phyloP scores from a whole-genome alignment of 2,113 vertebrate genomes.

The Chaenocephalus aceratus region DNA sequence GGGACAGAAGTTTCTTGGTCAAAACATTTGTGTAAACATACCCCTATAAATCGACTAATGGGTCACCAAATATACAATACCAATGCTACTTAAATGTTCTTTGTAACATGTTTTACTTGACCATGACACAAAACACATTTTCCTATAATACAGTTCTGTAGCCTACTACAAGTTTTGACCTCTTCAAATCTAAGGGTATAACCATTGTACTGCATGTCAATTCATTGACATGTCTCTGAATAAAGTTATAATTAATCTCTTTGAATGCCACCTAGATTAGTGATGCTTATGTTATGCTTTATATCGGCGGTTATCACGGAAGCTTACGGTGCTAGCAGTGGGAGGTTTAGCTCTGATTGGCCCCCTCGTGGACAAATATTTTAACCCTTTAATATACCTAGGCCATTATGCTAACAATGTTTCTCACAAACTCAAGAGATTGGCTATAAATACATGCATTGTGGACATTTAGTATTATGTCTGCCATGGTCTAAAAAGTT shows the following conservation, averaged over 20 bases:
- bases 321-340: background rate
- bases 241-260: background rate
- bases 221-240: background rate
- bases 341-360: background rate
- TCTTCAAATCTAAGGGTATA: background rate
- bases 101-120: too few relatives aligned
- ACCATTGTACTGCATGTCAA: background rate
- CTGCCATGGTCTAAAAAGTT: background rate
- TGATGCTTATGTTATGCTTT: background rate
- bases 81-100: too few relatives aligned
- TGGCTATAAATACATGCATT: too few relatives aligned
- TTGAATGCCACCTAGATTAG: background rate
- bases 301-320: background rate
- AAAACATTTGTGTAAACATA: too few relatives aligned
- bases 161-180: background rate
- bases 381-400: background rate
- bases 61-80: too few relatives aligned
- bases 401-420: background rate
- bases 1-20: background rate
- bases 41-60: too few relatives aligned
- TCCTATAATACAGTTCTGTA: too few relatives aligned
- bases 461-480: background rate
- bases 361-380: too few relatives aligned
- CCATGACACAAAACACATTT: too few relatives aligned
- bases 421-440: background rate